Conservation (phyloP, 2,888 invertebrate genomes). For the Brachyptera putata region DNA sequence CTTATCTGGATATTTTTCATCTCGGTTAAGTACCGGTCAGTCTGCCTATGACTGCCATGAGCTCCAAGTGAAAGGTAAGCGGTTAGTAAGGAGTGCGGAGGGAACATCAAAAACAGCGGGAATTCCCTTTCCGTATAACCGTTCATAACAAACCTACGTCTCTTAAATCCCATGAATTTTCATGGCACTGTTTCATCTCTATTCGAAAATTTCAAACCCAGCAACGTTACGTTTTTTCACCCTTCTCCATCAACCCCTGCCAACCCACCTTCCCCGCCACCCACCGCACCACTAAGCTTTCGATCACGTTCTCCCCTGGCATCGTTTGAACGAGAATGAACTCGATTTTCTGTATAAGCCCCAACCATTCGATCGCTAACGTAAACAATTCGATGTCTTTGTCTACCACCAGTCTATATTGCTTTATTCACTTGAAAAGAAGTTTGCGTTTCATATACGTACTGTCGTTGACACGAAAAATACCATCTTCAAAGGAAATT, state of each 20-base stretch:
- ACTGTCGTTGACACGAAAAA: too few species aligned
- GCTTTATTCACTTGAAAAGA: too few species aligned
- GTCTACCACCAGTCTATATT: neutral
- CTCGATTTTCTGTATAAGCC: conserved; percentile 11
- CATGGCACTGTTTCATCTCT: conserved; percentile 14
- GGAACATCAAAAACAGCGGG: too few species aligned
- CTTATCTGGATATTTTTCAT: too few species aligned
- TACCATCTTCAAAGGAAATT: too few species aligned
- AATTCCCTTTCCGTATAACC: too few species aligned
- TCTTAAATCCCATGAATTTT: conserved; percentile 16
- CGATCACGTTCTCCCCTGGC: conserved; percentile 6
- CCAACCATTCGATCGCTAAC: conserved; percentile 10
- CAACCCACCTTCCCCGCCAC: neutral
- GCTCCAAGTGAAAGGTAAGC: too few species aligned
- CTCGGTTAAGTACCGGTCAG: too few species aligned
- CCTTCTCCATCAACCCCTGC: neutral
- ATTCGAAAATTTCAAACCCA: neutral
- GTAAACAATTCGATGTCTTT: conserved; percentile 1
- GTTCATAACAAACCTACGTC: conserved; percentile 6
- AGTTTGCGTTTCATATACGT: too few species aligned
- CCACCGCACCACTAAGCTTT: neutral
- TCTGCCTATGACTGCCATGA: too few species aligned
- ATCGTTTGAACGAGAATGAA: neutral
- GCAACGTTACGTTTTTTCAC: neutral
- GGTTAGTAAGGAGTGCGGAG: too few species aligned